Conservation (phyloP, 2,888 invertebrate genomes). For the Xanthia togata region DNA sequence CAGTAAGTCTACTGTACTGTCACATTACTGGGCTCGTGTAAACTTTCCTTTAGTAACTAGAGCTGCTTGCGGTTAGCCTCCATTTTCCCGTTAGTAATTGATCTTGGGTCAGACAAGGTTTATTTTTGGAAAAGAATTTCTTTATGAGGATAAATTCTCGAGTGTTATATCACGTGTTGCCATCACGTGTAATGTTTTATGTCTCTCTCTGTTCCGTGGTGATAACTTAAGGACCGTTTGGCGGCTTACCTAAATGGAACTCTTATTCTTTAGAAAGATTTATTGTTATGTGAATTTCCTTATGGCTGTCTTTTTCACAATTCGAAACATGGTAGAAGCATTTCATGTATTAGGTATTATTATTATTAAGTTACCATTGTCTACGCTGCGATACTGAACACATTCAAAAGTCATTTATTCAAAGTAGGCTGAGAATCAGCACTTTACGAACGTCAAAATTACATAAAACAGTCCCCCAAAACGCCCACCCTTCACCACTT, state of each 20-base stretch:
- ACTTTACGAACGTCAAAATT: no score
- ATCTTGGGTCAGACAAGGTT: background rate
- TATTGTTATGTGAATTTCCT: conserved; percentile 28
- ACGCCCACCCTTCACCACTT: no score
- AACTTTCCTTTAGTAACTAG: conserved; percentile 9
- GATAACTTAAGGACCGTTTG: conserved; percentile 6
- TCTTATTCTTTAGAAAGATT: conserved; percentile 10
- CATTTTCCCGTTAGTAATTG: conserved; percentile 27
- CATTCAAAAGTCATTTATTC: no score
- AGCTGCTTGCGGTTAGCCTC: conserved; percentile 18
- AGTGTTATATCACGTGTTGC: background rate
- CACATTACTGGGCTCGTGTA: no score
- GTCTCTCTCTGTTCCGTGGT: background rate
- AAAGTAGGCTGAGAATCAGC: no score
- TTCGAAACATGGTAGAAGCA: background rate
- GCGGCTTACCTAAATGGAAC: conserved; percentile 22
- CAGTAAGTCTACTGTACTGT: no score
- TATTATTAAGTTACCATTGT: no score
- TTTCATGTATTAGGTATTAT: background rate
- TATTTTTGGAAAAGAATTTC: background rate
- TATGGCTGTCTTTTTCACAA: background rate
- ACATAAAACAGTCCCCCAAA: no score
- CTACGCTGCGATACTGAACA: background rate
- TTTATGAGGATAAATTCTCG: background rate
- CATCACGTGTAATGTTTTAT: background rate